These are phyloP conservation scores for Leucoraja erinaceus DNA, from an alignment of 2,113 vertebrate genomes.

Conservation along the genomic window DNA sequence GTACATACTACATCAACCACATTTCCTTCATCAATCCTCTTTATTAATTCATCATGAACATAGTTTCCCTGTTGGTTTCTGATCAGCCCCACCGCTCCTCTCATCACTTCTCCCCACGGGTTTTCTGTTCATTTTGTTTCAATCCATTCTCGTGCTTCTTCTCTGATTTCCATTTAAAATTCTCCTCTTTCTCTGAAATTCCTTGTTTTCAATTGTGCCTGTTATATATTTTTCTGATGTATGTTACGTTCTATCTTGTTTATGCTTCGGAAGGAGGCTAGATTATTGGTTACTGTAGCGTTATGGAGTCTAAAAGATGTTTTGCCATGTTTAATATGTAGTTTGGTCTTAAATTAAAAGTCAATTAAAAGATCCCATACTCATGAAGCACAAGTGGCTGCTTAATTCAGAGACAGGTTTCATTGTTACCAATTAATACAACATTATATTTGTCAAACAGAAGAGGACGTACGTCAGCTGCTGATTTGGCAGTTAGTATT, in stretches of 20 bases:
- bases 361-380: background rate
- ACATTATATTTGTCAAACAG: constrained; percentile 22
- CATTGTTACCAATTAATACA: background rate
- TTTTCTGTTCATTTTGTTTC: too few species aligned
- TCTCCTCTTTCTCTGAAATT: too few species aligned
- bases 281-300: background rate
- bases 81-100: too few species aligned
- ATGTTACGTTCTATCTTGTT: background rate
- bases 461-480: background rate
- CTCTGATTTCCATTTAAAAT: too few species aligned
- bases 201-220: too few species aligned
- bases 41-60: too few species aligned
- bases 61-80: too few species aligned
- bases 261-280: background rate
- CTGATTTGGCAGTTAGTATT: constrained; percentile 28
- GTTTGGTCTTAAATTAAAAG: background rate
- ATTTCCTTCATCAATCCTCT: too few species aligned
- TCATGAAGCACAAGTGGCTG: constrained; percentile 10
- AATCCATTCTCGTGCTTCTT: too few species aligned
- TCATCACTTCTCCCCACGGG: too few species aligned
- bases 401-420: constrained; percentile 6
- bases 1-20: too few species aligned
- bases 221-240: too few species aligned
- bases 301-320: constrained; percentile 21
- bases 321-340: background rate